Base-by-base conservation (phyloP, 2,797 vertebrate species). In the Typhlichthys eigenmanni region DNA sequence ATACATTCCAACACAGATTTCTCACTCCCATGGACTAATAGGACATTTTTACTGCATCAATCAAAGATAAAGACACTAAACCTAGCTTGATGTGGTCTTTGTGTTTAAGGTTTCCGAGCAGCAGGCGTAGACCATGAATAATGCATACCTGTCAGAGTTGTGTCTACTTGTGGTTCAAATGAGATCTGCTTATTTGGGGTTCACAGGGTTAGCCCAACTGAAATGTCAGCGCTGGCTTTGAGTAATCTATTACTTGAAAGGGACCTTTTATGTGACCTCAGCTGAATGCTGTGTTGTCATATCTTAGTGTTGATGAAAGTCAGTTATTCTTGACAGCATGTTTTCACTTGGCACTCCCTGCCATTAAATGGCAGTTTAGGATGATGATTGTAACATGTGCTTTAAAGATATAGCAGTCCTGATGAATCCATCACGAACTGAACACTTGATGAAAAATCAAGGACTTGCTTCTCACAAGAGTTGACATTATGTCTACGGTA, bases 91-190 rank as follows among this genome's bases (percentile, higher is more conserved):
- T 65, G 67, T 71, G 69, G 46, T 73, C 74, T 75, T 14, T 13
- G 34, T 68, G 62, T 61, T 55, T 58, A 29, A 66, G 69, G 63
- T 66, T 74, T 34, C 68, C 68, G 68, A 51, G 56, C 60, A 64
- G 68, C 58, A 53, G 49, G 51, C n/a, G 58, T 0, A 59, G 6
- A 32, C 2, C 24, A 82, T 89, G 78, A 88, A 88, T 90, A 85
- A 90, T 88, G 68, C 75, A 90, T 58, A 79, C 61, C 80, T 82
- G 83, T 84, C 88, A 86, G 79, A 47, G 55, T 72, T 67, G 79
- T 64, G 67, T 79, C 81, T 79, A 29, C 74, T 74, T 84, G 71
- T 81, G 79, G 72, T 82, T 82, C 71, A 75, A 79, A 86, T 74
- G n/a, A 19, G 29, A 50, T 34, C 43, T 45, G 38, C 51, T 47